Conservation (phyloP, 1,140 invertebrate species). For the Drosophila neocordata region DNA sequence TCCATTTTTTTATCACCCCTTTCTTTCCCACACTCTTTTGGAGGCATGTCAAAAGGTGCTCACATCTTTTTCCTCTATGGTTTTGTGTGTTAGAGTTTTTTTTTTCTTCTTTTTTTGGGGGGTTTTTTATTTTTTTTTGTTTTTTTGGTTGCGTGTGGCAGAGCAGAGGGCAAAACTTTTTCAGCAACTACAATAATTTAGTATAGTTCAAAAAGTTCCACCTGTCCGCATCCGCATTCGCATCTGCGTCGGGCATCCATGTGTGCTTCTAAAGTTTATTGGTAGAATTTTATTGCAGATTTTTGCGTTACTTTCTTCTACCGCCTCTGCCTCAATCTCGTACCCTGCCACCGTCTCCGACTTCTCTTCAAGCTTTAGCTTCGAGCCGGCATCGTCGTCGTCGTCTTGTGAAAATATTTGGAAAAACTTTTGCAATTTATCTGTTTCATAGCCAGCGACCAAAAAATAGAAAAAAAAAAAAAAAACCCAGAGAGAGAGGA, state of each 20-base stretch:
- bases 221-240: constrained; percentile 60
- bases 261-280: constrained; percentile 77
- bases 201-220: constrained; percentile 80
- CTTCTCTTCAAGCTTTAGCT: background rate
- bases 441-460: constrained; percentile 77
- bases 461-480: constrained; percentile 36
- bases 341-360: background rate
- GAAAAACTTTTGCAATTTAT: constrained; percentile 79
- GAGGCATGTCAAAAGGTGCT: constrained; percentile 62
- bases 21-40: background rate
- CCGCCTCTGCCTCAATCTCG: background rate
- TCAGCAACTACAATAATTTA: constrained; percentile 78
- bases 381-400: constrained; percentile 20
- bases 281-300: constrained; percentile 81
- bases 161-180: constrained; percentile 51
- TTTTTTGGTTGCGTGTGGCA: constrained; percentile 13
- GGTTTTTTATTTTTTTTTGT: constrained; percentile 9
- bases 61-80: constrained; percentile 17
- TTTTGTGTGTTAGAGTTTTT: constrained; percentile 20
- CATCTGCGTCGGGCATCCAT: constrained; percentile 46
- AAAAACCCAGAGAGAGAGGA: background rate
- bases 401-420: constrained; percentile 80
- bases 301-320: constrained; percentile 55
- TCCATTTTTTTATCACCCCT: background rate
- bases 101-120: constrained; percentile 14